phyloP scores from a whole-genome alignment of 1,140 invertebrate species.

The Lepidotrigona ventralis region DNA sequence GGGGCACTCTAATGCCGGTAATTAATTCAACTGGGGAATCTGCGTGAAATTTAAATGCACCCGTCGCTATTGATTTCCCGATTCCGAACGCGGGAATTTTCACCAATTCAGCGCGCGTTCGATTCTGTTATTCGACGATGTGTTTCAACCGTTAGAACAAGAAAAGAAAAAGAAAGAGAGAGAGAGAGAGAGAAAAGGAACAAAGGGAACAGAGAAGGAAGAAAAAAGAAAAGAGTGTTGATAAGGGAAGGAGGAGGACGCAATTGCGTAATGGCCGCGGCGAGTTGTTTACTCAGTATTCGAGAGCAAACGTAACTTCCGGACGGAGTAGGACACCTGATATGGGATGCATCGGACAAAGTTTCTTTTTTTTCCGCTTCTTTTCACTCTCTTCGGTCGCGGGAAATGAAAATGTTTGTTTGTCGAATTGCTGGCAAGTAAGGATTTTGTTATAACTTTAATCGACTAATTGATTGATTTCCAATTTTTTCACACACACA shows the following conservation, averaged over 20 bases:
- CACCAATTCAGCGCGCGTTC: conserved; percentile 1
- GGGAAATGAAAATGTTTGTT: too few relatives aligned
- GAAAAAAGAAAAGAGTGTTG: not conserved
- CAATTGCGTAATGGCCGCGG: conserved; percentile 5
- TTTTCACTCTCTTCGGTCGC: too few relatives aligned
- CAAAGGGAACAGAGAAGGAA: not conserved
- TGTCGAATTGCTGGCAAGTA: too few relatives aligned
- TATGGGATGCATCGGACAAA: not conserved
- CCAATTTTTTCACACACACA: too few relatives aligned
- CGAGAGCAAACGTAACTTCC: conserved; percentile 11
- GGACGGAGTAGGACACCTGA: not conserved
- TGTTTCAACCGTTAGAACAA: not conserved
- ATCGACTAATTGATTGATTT: too few relatives aligned
- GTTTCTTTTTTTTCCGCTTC: too few relatives aligned
- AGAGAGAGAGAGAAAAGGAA: too few relatives aligned
- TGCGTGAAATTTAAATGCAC: conserved; percentile 63
- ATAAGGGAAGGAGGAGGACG: not conserved
- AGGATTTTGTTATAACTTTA: too few relatives aligned
- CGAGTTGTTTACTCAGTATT: not conserved
- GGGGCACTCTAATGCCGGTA: conserved; percentile 40
- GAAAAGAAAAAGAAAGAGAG: not conserved
- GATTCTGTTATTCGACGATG: not conserved
- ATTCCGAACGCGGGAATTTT: not conserved
- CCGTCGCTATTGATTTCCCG: conserved; percentile 56
- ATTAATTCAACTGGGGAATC: conserved; percentile 57